Conservation (phyloP, 2,797 vertebrate species). For the Cichlasoma orientale region DNA sequence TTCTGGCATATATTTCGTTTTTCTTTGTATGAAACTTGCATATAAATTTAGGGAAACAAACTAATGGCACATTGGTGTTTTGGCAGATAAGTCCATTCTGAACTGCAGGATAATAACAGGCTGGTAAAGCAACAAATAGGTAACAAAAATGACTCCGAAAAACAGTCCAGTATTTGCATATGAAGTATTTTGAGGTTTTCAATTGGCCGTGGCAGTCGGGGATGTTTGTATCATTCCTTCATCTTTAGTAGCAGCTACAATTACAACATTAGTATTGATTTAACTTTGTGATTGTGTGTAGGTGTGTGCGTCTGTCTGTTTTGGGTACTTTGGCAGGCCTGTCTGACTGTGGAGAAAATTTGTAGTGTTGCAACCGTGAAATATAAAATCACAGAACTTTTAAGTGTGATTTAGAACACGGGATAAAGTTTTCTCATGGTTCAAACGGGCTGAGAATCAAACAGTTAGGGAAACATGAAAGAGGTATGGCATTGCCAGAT, state of each 20-base stretch:
- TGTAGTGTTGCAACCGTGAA: not conserved
- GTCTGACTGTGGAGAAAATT: not conserved
- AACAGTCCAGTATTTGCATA: not conserved
- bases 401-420: not conserved
- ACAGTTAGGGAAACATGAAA: not conserved
- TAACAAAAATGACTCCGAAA: not conserved
- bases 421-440: not conserved
- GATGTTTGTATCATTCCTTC: constrained; percentile 22
- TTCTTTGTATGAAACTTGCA: not conserved
- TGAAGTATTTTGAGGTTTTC: not conserved
- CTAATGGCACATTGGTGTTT: not conserved
- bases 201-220: not conserved
- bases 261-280: constrained; percentile 1
- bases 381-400: not conserved
- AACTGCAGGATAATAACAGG: not conserved
- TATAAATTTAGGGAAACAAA: constrained; percentile 1
- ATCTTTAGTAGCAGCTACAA: not conserved
- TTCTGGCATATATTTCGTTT: constrained; percentile 1
- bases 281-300: not conserved
- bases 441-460: not conserved
- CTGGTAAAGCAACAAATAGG: constrained; percentile 7
- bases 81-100: not conserved
- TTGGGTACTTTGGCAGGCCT: not conserved
- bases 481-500: not conserved
- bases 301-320: not conserved